phyloP scores from a whole-genome alignment of 2,888 invertebrate species.

The Eupithecia tripunctaria region DNA sequence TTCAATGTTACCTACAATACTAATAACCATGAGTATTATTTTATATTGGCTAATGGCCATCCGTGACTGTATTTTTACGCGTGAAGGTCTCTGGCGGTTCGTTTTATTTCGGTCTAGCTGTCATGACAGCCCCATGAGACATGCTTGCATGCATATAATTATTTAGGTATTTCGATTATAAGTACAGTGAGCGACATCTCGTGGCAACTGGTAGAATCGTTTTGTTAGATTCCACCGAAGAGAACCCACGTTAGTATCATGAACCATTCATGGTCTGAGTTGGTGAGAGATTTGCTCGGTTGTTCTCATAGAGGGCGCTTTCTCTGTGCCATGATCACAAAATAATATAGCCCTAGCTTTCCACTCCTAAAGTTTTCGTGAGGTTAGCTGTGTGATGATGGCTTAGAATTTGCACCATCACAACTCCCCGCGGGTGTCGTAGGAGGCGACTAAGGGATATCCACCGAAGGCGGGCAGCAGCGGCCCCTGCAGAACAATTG shows the following conservation, averaged over 20 bases:
- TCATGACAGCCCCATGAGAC: neutral
- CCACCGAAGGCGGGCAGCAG: too few species aligned
- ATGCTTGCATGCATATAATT: neutral
- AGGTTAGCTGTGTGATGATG: too few species aligned
- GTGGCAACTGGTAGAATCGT: neutral
- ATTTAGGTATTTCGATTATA: neutral
- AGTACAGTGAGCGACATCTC: neutral
- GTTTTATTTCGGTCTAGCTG: neutral
- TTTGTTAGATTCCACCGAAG: neutral
- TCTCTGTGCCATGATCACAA: neutral
- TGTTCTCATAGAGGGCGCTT: slow-evolving; percentile 5
- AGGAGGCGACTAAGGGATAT: too few species aligned
- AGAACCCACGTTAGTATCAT: neutral
- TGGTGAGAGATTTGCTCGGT: neutral
- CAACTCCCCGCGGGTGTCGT: too few species aligned
- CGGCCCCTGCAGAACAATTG: too few species aligned
- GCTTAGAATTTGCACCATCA: too few species aligned
- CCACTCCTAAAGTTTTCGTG: too few species aligned
- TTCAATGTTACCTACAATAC: neutral
- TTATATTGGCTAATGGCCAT: neutral
- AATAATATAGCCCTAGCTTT: too few species aligned
- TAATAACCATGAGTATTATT: neutral
- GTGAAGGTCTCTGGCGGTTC: neutral
- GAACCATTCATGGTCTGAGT: neutral
- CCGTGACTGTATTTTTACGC: slow-evolving; percentile 4